Base-by-base conservation (phyloP, 2,797 vertebrate genomes). In the Gymnodraco acuticeps region DNA sequence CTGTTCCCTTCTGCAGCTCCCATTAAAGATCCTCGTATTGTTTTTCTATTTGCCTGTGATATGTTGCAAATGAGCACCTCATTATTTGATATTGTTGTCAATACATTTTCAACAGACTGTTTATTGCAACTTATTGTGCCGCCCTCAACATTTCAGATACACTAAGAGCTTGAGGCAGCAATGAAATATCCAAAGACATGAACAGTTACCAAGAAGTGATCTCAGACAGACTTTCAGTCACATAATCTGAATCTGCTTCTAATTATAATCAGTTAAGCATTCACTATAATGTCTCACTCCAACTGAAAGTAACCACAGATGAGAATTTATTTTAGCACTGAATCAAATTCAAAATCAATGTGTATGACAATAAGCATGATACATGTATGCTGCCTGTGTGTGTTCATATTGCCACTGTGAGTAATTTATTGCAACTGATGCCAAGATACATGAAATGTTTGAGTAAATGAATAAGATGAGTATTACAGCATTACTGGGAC, bases 401-500 rank as follows among this genome's bases (percentile, higher is more conserved):
- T 66, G 1, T 73, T 2, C 62, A 41, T 23, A 27, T 60, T 0
- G 3, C 3, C 27, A 17, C 27, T 47, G 20, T 23, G 17, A 63
- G 15, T 52, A n/a, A 64, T 48, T 58, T 56, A 50, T 9, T 16
- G 10, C 31, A 52, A 63, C 33, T 10, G 42, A 9, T 15, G 14
- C 12, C 19, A 13, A 31, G 55, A 73, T 50, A 55, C 46, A 64
- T 45, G 6, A 73, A 76, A 75, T 46, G 31, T 62, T 23, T 19
- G 23, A 54, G 43, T 27, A 46, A 48, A 64, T 43, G 1, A 38
- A 20, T 45, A 50, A 13, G 27, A 66, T 1, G 60, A 52, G 45
- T 45, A 41, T 61, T 46, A 58, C 8, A 71, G 60, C 64, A 58
- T 61, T 23, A 19, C 5, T n/a, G 31, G 48, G 47, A 51, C 13